phyloP scores from a whole-genome alignment of 2,888 invertebrate species.

The Stenolophus ochropezus region DNA sequence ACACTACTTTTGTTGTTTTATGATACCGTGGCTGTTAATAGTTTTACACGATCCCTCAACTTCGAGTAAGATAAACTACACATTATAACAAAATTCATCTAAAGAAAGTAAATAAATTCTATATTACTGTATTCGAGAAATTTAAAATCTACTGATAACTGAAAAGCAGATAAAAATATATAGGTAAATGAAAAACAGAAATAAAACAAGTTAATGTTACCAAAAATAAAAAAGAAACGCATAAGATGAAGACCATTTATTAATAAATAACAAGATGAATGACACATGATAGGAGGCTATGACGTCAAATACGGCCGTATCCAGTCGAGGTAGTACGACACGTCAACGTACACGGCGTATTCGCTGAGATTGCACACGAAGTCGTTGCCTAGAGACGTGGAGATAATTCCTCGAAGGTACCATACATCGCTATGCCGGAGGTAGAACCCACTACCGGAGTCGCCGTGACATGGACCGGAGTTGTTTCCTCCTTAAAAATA shows the following conservation, averaged over 20 bases:
- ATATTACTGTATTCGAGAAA: too few relatives aligned
- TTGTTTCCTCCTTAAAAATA: slow-evolving; percentile 1
- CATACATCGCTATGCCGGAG: background rate
- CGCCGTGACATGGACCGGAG: slow-evolving; percentile 43
- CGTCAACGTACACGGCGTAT: slow-evolving; percentile 31
- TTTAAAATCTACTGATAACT: too few relatives aligned
- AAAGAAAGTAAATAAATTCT: too few relatives aligned
- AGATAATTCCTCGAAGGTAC: slow-evolving; percentile 37
- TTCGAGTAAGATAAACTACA: too few relatives aligned
- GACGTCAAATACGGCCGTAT: background rate
- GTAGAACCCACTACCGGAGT: slow-evolving; percentile 48
- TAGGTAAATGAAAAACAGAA: too few relatives aligned
- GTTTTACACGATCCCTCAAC: too few relatives aligned
- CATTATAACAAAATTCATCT: too few relatives aligned
- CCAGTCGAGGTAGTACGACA: slow-evolving; percentile 35
- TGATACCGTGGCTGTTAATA: too few relatives aligned
- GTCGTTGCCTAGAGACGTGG: slow-evolving; percentile 5
- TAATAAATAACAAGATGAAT: background rate
- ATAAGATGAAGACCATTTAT: background rate
- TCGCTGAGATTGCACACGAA: background rate
- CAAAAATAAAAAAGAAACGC: too few relatives aligned
- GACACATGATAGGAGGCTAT: background rate
- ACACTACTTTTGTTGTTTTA: too few relatives aligned
- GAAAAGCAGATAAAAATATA: too few relatives aligned
- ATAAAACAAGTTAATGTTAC: too few relatives aligned